Conservation (phyloP, 2,113 vertebrate species). For the Onychostoma macrolepis region DNA sequence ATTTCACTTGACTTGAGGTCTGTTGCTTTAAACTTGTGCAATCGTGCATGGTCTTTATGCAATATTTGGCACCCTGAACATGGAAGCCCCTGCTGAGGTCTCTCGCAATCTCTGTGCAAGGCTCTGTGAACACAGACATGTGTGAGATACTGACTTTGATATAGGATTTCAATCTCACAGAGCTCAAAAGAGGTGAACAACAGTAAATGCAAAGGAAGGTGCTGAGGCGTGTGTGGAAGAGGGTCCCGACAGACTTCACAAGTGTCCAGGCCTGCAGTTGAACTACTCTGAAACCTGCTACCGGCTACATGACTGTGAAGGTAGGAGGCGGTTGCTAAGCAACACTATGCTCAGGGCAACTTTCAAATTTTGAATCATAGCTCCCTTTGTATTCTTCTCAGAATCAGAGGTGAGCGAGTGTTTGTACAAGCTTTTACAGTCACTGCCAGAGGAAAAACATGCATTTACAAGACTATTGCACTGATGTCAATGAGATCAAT, state of each 20-base stretch:
- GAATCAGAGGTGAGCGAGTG: constrained; percentile 25
- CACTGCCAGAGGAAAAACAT: constrained; percentile 13
- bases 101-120: not conserved
- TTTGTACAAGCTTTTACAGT: constrained; percentile 27
- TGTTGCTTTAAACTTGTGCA: constrained; percentile 9
- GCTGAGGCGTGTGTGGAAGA: constrained; percentile 4
- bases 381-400: constrained; percentile 27
- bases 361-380: constrained; percentile 38
- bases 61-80: not conserved
- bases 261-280: constrained; percentile 14
- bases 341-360: constrained; percentile 36
- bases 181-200: not conserved
- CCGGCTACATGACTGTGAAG: constrained; percentile 3
- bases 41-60: not conserved
- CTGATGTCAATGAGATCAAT: not conserved
- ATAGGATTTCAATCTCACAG: not conserved
- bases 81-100: not conserved
- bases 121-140: too few relatives aligned
- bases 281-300: constrained; percentile 3
- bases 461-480: constrained; percentile 6
- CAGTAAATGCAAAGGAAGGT: not conserved
- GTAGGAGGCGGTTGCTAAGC: constrained; percentile 54
- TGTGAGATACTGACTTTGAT: not conserved
- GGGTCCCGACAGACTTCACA: constrained; percentile 28
- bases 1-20: not conserved